phyloP scores from a whole-genome alignment of 2,113 vertebrate species.

The Bolborhynchus lineola region DNA sequence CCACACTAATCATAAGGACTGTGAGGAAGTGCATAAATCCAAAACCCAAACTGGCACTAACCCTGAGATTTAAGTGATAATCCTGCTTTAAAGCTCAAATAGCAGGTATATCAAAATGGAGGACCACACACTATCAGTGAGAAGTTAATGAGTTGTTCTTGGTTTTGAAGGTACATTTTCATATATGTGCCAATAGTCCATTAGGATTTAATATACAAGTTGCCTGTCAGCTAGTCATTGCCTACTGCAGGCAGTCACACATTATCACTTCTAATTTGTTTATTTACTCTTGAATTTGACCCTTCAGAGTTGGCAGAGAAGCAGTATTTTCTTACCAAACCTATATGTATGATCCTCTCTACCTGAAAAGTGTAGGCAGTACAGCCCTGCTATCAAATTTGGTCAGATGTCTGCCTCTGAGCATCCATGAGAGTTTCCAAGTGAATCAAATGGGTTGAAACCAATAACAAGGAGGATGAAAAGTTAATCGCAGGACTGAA shows the following conservation, averaged over 20 bases:
- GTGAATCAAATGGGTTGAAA: not conserved
- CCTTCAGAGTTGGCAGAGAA: not conserved
- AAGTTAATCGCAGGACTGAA: not conserved
- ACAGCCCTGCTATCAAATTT: not conserved
- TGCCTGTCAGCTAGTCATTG: not conserved
- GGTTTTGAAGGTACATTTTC: not conserved
- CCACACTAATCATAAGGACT: not conserved
- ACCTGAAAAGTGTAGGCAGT: not conserved
- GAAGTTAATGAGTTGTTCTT: not conserved
- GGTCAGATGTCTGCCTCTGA: not conserved
- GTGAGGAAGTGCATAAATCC: not conserved
- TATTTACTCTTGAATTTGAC: not conserved
- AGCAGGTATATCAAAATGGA: not conserved
- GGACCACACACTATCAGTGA: not conserved
- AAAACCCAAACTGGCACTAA: not conserved
- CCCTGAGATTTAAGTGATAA: not conserved
- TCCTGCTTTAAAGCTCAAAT: not conserved
- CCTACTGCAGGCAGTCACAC: not conserved
- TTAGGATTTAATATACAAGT: not conserved
- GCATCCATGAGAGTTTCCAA: not conserved
- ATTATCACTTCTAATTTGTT: not conserved
- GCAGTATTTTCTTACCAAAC: not conserved
- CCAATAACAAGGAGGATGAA: not conserved
- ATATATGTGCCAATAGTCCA: not conserved
- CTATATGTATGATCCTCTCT: not conserved